Evolutionary conservation across 2,888 invertebrate species (phyloP).

Genomic region (Agrotis segetum): DNA sequence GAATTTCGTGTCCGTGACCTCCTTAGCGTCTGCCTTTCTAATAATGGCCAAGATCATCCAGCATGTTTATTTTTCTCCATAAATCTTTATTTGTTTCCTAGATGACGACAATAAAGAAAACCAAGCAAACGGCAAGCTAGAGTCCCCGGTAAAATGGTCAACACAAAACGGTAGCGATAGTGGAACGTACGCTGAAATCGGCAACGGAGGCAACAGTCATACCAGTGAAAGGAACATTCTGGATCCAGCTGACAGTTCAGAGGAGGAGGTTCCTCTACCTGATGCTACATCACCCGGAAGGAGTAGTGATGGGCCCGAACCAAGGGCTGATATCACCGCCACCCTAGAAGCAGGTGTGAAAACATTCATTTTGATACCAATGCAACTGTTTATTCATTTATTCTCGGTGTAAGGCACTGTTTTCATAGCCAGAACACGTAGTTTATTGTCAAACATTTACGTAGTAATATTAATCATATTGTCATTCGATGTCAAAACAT

Average conservation of each 20-base stretch:
- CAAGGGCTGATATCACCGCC: slow-evolving; percentile 87
- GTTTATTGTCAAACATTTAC: slow-evolving; percentile 18
- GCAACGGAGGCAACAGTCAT: slow-evolving; percentile 85
- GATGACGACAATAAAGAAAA: slow-evolving; percentile 90
- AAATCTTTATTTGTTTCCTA: slow-evolving; percentile 43
- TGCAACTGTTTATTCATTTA: neutral
- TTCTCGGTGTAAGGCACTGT: neutral
- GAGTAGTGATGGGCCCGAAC: slow-evolving; percentile 88
- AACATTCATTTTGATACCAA: neutral
- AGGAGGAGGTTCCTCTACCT: slow-evolving; percentile 87
- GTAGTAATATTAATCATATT: slow-evolving; percentile 28
- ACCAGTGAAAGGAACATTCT: slow-evolving; percentile 86
- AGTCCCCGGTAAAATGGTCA: slow-evolving; percentile 87
- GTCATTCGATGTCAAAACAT: slow-evolving; percentile 29
- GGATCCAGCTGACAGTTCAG: slow-evolving; percentile 88
- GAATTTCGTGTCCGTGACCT: slow-evolving; percentile 41
- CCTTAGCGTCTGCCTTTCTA: slow-evolving; percentile 28
- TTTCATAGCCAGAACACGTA: neutral
- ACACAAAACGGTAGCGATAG: slow-evolving; percentile 89
- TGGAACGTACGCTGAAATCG: slow-evolving; percentile 89
- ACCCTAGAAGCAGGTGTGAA: slow-evolving; percentile 83
- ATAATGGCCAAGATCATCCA: slow-evolving; percentile 18
- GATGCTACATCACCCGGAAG: slow-evolving; percentile 88
- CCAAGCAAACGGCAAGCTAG: slow-evolving; percentile 87
- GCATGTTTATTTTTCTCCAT: no score